Conservation (phyloP, 2,113 vertebrate genomes). For the Cyprinus carpio region DNA sequence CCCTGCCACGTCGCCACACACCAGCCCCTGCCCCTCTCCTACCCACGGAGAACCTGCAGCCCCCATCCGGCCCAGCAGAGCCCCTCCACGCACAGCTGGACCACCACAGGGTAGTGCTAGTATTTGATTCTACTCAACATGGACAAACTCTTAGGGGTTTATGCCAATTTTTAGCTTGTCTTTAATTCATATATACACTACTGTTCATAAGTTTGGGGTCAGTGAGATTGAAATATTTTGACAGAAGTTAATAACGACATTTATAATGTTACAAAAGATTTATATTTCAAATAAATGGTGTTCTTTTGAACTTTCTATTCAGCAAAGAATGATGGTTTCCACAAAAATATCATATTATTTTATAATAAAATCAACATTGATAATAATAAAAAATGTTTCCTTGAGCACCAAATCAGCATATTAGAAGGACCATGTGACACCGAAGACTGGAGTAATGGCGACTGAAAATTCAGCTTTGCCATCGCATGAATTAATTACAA, state of each 20-base stretch:
- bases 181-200: neutral
- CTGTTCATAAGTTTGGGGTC: neutral
- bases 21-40: conserved; percentile 92
- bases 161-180: neutral
- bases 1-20: conserved; percentile 85
- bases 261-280: no score
- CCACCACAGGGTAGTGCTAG: conserved; percentile 74
- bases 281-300: no score
- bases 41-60: conserved; percentile 81
- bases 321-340: no score
- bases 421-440: neutral
- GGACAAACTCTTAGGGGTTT: neutral
- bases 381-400: neutral
- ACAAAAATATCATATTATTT: no score
- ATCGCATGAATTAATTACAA: no score
- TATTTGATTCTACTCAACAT: neutral
- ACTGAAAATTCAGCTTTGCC: neutral
- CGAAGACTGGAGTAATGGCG: neutral
- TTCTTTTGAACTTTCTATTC: no score
- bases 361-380: neutral
- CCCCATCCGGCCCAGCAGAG: conserved; percentile 81
- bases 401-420: neutral
- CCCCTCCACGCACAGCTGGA: conserved; percentile 73
- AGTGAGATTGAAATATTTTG: neutral
- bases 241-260: neutral